These are phyloP conservation scores for Thamnophis elegans DNA, from an alignment of 2,797 vertebrate species.

Conservation along the genomic window DNA sequence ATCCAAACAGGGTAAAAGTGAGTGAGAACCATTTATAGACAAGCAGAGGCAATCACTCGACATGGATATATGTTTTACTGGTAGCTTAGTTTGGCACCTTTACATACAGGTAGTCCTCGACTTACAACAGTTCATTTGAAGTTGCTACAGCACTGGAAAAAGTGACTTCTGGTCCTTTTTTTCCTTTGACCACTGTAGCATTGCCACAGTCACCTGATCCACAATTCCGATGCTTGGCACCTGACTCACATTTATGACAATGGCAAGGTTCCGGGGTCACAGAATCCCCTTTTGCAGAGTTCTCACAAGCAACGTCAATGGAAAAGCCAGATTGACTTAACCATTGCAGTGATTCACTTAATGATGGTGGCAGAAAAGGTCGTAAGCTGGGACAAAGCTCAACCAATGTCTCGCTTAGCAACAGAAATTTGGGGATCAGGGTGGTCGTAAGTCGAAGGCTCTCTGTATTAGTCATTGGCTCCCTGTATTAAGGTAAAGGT, in stretches of 20 bases:
- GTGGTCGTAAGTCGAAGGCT: neutral
- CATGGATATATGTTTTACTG: neutral
- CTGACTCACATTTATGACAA: too few species aligned
- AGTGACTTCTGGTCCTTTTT: too few species aligned
- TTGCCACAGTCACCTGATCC: too few species aligned
- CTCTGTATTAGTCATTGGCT: neutral
- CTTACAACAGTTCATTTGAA: neutral
- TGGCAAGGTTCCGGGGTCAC: too few species aligned
- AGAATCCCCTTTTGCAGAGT: too few species aligned
- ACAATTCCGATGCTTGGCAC: too few species aligned
- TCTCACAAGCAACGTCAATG: too few species aligned
- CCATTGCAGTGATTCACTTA: neutral
- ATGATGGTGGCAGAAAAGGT: neutral
- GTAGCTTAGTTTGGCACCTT: conserved; percentile 8
- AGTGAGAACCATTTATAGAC: neutral
- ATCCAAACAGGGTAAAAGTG: neutral
- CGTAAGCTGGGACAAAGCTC: neutral
- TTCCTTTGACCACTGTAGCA: too few species aligned
- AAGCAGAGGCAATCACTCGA: neutral
- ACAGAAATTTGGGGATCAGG: neutral
- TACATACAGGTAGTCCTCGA: neutral
- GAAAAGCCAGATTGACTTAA: too few species aligned
- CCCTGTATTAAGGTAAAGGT: neutral
- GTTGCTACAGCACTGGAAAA: too few species aligned
- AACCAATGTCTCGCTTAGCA: neutral